Evolutionary conservation across 1,140 invertebrate genomes (phyloP), one percentile per base, ranked within the genome.

Genomic region (Drosophila sechellia): DNA sequence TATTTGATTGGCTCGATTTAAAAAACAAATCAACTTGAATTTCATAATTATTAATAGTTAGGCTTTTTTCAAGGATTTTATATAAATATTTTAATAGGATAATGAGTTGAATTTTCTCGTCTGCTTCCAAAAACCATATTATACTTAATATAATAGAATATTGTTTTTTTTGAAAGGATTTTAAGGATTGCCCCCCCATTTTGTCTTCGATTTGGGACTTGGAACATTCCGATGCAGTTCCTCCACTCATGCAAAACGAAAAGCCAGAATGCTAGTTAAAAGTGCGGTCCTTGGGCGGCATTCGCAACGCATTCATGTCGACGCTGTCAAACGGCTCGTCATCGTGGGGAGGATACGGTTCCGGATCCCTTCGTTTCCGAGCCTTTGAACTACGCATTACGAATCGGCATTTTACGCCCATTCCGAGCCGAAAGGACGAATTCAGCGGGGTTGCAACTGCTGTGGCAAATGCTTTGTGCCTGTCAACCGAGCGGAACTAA

Each of bases 351-450:
- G 64, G 59, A 22, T 40, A 63, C 59, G 58, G 37, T 39, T 63
- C 54, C 64, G 68, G 58, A 25, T 63, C 43, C 31, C 57, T 65
- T 68, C 64, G 68, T 56, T n/a, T 49, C 43, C 31, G 60, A 61
- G 64, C 58, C 61, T 66, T 61, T 61, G 81, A 92, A 92, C 87
- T 90, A 90, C 86, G 73, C 90, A 80, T 86, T 79, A 79, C 90
- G 87, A 92, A 92, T 90, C 68, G 73, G 65, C 58, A 90, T 91
- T 90, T 91, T 91, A 85, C 81, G 90, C 90, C 73, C 76, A 79
- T 91, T 85, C 34, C 54, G 50, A 61, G 12, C 5, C 31, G 8
- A 15, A 15, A 34, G 27, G 34, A 17, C 40, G 20, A 11, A 13
- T 50, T 40, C 60, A 50, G 40, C 60, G 54, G 70, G 77, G 55